These are phyloP conservation scores for Fistularia tabacaria DNA, from an alignment of 2,797 vertebrate genomes.

Conservation along the genomic window DNA sequence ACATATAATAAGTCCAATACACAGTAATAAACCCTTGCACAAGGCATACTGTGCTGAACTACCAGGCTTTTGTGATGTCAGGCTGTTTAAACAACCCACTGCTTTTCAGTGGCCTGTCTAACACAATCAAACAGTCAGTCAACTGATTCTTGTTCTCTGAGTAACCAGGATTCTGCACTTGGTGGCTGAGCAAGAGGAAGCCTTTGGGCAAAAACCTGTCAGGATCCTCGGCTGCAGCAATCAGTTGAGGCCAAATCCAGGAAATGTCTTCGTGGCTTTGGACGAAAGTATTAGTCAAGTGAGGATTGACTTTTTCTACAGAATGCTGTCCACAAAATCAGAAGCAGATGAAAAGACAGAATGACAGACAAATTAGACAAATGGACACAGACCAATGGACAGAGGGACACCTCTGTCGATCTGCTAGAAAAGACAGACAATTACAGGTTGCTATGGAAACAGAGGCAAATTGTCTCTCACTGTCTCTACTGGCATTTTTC, in stretches of 20 bases:
- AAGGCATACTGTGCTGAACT: conserved; percentile 37
- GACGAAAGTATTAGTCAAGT: conserved; percentile 46
- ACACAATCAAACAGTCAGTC: conserved; percentile 55
- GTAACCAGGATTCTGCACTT: conserved; percentile 52
- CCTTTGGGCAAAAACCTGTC: conserved; percentile 70
- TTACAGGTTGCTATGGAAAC: conserved; percentile 59
- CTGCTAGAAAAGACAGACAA: conserved; percentile 48
- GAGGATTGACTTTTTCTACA: conserved; percentile 46
- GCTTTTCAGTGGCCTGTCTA: conserved; percentile 59
- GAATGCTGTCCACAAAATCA: conserved; percentile 51
- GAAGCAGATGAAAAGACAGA: conserved; percentile 49
- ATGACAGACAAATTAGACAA: conserved; percentile 47
- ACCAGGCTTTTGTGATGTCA: conserved; percentile 41
- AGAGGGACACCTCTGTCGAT: conserved; percentile 48
- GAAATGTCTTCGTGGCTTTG: conserved; percentile 55
- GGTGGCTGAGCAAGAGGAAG: conserved; percentile 57
- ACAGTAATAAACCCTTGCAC: conserved; percentile 29
- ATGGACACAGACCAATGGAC: conserved; percentile 46
- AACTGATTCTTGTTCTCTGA: conserved; percentile 53
- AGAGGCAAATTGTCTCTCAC: conserved; percentile 72
- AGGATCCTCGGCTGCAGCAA: conserved; percentile 63
- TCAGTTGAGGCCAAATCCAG: conserved; percentile 66
- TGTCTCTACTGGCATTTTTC: conserved; percentile 78
- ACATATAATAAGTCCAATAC: conserved; percentile 16
- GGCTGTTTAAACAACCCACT: conserved; percentile 41